Percentiles rank a stretch among this genome's conserved stretches.
Evolutionary conservation across 1,140 invertebrate genomes (phyloP).

Genomic region (Procambarus clarkii): DNA sequence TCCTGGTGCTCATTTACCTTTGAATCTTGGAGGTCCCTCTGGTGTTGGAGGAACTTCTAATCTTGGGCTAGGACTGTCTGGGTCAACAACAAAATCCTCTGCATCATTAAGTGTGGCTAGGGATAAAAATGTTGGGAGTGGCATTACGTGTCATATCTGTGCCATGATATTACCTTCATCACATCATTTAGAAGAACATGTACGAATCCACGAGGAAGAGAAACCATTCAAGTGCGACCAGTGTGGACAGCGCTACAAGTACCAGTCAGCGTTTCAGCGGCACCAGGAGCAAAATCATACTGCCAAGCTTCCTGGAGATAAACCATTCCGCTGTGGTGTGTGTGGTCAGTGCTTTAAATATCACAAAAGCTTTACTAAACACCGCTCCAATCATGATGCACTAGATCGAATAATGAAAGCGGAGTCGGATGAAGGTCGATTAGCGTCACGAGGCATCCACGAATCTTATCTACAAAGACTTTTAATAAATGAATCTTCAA

Average conservation of each 20-base stretch:
- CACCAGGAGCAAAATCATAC: constrained; percentile 92
- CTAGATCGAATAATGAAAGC: constrained; percentile 71
- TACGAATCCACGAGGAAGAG: constrained; percentile 77
- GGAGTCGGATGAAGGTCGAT: constrained; percentile 61
- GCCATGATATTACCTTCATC: constrained; percentile 71
- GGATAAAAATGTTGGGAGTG: constrained; percentile 46
- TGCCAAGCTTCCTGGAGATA: constrained; percentile 88
- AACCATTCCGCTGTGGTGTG: constrained; percentile 91
- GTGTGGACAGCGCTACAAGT: constrained; percentile 90
- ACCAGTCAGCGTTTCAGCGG: constrained; percentile 90
- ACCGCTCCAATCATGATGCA: constrained; percentile 88
- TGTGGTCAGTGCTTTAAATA: constrained; percentile 93
- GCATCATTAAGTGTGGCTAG: constrained; percentile 26
- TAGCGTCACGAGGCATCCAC: constrained; percentile 36
- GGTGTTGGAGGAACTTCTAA: constrained; percentile 53
- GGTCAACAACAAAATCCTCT: constrained; percentile 35
- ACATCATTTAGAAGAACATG: constrained; percentile 71
- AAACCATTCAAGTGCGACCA: constrained; percentile 94
- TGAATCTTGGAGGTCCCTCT: constrained; percentile 45
- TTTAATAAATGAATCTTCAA: constrained; percentile 60
- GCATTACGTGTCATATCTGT: constrained; percentile 72
- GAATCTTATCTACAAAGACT: constrained; percentile 69
- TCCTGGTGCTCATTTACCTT: constrained; percentile 39
- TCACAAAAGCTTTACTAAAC: constrained; percentile 92
- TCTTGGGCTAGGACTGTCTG: constrained; percentile 56